Percentiles rank a stretch among this genome's conserved stretches.
These are phyloP conservation scores for Haplochromis burtoni DNA, from an alignment of 2,113 vertebrate genomes.

Conservation along the genomic window DNA sequence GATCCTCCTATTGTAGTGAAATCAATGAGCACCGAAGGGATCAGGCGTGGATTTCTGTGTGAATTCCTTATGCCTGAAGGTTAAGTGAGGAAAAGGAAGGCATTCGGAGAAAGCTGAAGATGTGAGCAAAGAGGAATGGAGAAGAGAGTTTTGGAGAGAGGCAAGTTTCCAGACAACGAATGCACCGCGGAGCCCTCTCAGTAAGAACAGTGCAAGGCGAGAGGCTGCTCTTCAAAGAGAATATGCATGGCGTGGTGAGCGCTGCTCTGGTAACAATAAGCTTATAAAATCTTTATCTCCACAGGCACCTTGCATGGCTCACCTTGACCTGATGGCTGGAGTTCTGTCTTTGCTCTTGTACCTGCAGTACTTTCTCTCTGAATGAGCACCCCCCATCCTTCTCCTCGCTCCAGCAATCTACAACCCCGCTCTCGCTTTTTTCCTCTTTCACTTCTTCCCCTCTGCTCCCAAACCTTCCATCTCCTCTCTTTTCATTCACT, in stretches of 20 bases:
- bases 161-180: slow-evolving; percentile 35
- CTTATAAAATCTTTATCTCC: slow-evolving; percentile 62
- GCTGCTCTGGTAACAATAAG: slow-evolving; percentile 51
- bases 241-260: slow-evolving; percentile 56
- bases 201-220: slow-evolving; percentile 13
- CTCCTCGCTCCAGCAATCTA: slow-evolving; percentile 41
- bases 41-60: slow-evolving; percentile 33
- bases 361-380: slow-evolving; percentile 6
- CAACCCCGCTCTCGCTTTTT: slow-evolving; percentile 9
- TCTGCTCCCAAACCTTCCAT: background rate
- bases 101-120: slow-evolving; percentile 14
- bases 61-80: slow-evolving; percentile 59
- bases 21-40: slow-evolving; percentile 60
- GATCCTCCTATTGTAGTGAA: slow-evolving; percentile 30
- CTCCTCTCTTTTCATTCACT: background rate
- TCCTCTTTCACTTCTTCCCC: background rate
- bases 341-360: slow-evolving; percentile 31
- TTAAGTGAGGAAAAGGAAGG: slow-evolving; percentile 47
- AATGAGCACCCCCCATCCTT: slow-evolving; percentile 5
- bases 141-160: slow-evolving; percentile 16
- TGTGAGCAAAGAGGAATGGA: slow-evolving; percentile 4
- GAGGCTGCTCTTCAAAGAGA: slow-evolving; percentile 58
- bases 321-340: slow-evolving; percentile 58
- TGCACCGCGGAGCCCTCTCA: slow-evolving; percentile 27
- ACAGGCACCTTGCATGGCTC: slow-evolving; percentile 48